A percentile compares a stretch with the other conserved stretches of the same genome.
These are phyloP conservation scores for Rhynchophorus ferrugineus DNA, from an alignment of 1,140 invertebrate species.

Conservation along the genomic window DNA sequence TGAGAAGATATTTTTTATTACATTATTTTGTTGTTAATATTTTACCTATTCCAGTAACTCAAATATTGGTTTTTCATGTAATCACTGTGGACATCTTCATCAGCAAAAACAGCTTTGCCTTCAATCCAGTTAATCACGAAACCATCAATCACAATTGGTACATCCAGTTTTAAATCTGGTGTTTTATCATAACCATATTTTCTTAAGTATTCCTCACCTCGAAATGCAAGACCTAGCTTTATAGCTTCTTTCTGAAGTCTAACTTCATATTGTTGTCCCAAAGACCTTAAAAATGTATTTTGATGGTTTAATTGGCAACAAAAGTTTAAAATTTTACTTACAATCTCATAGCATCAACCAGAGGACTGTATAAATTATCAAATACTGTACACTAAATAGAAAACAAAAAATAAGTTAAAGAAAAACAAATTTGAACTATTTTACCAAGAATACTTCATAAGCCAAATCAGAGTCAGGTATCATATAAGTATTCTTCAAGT, in stretches of 20 bases:
- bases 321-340: constrained; percentile 39
- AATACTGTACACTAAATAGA: constrained; percentile 54
- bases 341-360: constrained; percentile 66
- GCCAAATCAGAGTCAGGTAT: constrained; percentile 65
- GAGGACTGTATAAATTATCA: constrained; percentile 70
- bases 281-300: constrained; percentile 43
- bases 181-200: constrained; percentile 88
- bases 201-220: constrained; percentile 74
- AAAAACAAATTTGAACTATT: constrained; percentile 27
- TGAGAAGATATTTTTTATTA: constrained; percentile 1
- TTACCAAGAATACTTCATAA: constrained; percentile 70
- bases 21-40: background rate
- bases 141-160: constrained; percentile 81
- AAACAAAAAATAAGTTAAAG: constrained; percentile 36
- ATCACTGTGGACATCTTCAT: constrained; percentile 69
- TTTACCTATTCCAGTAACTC: constrained; percentile 84
- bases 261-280: constrained; percentile 70
- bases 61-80: constrained; percentile 81
- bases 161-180: constrained; percentile 84
- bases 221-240: constrained; percentile 58
- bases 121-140: constrained; percentile 93
- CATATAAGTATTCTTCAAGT: constrained; percentile 61
- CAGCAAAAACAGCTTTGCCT: constrained; percentile 90
- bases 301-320: constrained; percentile 47
- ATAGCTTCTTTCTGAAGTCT: constrained; percentile 54